These are phyloP conservation scores for Oplegnathus fasciatus DNA, from an alignment of 2,113 vertebrate genomes.

Conservation along the genomic window DNA sequence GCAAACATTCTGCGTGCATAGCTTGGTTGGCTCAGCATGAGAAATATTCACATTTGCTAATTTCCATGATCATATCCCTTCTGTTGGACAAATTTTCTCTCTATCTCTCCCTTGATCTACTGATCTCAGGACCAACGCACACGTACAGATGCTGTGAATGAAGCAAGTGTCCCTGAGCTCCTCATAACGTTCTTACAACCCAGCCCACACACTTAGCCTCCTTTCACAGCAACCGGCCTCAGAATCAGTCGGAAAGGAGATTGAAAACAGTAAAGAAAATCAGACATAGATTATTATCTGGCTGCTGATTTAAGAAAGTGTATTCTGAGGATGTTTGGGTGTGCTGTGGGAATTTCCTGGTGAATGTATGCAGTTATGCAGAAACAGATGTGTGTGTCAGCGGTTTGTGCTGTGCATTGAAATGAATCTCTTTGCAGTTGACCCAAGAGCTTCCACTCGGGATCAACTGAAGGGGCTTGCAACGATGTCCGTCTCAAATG, in stretches of 20 bases:
- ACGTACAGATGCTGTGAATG: conserved; percentile 22
- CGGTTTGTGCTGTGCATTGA: conserved; percentile 21
- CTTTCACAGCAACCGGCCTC: conserved; percentile 1
- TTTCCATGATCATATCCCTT: conserved; percentile 10
- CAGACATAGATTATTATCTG: neutral
- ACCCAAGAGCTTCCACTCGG: neutral
- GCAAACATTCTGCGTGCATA: neutral
- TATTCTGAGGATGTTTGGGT: neutral
- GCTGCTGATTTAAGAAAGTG: conserved; percentile 18
- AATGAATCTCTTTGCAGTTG: conserved; percentile 14
- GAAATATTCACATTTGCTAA: neutral
- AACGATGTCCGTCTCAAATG: conserved; percentile 6
- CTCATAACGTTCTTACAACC: conserved; percentile 7
- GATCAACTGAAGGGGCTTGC: conserved; percentile 10
- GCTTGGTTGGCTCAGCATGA: neutral
- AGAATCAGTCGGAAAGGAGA: neutral
- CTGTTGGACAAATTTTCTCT: conserved; percentile 8
- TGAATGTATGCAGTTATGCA: neutral
- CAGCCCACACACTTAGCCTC: conserved; percentile 40
- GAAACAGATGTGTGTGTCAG: neutral
- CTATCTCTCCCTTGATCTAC: neutral
- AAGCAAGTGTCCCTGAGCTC: conserved; percentile 35
- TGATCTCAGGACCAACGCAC: conserved; percentile 9
- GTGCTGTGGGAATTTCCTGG: neutral
- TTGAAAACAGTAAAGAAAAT: neutral